These are phyloP conservation scores for Lapara coniferarum DNA, from an alignment of 2,888 invertebrate species.

Conservation along the genomic window DNA sequence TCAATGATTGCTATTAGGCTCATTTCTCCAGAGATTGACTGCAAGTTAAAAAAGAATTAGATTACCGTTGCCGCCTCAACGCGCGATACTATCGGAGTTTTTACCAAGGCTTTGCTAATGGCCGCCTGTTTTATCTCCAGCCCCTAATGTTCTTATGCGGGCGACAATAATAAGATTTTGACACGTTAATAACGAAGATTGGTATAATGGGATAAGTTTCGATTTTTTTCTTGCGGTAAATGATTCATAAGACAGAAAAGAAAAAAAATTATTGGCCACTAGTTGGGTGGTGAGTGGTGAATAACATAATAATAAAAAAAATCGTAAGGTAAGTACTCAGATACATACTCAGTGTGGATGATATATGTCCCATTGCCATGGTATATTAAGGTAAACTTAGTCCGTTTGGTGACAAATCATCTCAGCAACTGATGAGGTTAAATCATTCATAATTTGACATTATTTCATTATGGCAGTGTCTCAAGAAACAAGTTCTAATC, in stretches of 20 bases:
- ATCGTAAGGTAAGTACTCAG: too few relatives aligned
- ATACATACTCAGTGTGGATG: too few relatives aligned
- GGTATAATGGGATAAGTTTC: conserved; percentile 15
- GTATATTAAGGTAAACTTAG: too few relatives aligned
- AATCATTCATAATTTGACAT: too few relatives aligned
- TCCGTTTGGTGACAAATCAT: conserved; percentile 15
- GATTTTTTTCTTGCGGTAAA: conserved; percentile 2
- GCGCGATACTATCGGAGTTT: conserved; percentile 75
- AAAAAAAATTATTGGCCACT: too few relatives aligned
- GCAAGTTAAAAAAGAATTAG: conserved; percentile 75
- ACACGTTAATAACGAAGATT: conserved; percentile 71
- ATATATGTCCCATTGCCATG: too few relatives aligned
- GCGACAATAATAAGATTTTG: conserved; percentile 80
- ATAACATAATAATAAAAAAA: too few relatives aligned
- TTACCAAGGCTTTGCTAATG: conserved; percentile 72
- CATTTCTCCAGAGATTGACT: conserved; percentile 80
- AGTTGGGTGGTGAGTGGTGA: too few relatives aligned
- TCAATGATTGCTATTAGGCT: conserved; percentile 69
- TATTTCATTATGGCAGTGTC: too few relatives aligned
- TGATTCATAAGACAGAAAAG: too few relatives aligned
- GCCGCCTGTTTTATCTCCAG: conserved; percentile 81
- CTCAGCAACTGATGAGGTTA: too few relatives aligned
- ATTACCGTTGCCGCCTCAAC: conserved; percentile 80
- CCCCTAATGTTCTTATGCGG: conserved; percentile 80
- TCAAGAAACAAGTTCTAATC: too few relatives aligned